These are phyloP conservation scores for Scaptomyza tumidula DNA, from an alignment of 2,888 invertebrate species.

Conservation along the genomic window DNA sequence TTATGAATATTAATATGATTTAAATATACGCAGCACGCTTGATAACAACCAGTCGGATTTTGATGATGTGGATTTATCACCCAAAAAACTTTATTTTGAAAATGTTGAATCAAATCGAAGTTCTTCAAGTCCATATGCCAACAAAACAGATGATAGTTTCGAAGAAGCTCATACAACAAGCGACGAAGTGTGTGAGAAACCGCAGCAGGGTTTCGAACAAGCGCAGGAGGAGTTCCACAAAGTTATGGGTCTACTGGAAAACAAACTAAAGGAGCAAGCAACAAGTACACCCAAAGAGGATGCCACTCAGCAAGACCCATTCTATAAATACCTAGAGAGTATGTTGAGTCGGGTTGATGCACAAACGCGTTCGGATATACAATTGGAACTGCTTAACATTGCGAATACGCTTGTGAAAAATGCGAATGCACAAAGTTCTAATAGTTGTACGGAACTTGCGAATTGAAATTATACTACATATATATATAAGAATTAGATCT, in stretches of 20 bases:
- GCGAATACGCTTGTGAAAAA: slow-evolving; percentile 35
- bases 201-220: neutral
- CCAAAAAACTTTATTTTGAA: neutral
- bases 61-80: neutral
- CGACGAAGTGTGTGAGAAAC: neutral
- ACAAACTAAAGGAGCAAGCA: slow-evolving; percentile 14
- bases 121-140: neutral
- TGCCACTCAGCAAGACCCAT: slow-evolving; percentile 28
- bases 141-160: neutral
- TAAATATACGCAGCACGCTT: neutral
- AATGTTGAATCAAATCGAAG: neutral
- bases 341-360: slow-evolving; percentile 40
- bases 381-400: slow-evolving; percentile 39
- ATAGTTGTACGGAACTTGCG: neutral
- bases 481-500: neutral
- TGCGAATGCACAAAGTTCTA: neutral
- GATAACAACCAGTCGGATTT: slow-evolving; percentile 5
- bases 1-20: neutral
- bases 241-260: slow-evolving; percentile 38
- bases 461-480: neutral
- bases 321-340: slow-evolving; percentile 49
- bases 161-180: neutral
- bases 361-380: slow-evolving; percentile 39
- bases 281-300: neutral
- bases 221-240: slow-evolving; percentile 31